Evolutionary conservation across 2,113 vertebrate genomes (phyloP).

Genomic region (Oncorhynchus kisutch): DNA sequence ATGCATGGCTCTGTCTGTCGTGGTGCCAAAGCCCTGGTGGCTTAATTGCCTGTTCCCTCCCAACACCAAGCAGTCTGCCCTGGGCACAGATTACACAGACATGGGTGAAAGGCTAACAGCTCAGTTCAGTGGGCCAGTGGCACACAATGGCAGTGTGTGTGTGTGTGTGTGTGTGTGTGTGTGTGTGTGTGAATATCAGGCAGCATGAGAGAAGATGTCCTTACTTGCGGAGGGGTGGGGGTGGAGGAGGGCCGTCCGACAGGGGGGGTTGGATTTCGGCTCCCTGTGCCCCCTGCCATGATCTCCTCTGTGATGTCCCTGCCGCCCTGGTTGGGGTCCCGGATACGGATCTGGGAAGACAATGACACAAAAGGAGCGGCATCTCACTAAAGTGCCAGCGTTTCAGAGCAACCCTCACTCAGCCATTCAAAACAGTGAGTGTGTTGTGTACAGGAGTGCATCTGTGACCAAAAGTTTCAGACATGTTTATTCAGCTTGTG

Average conservation of each 20-base stretch:
- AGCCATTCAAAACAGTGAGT: background rate
- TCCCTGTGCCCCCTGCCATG: slow-evolving; percentile 91
- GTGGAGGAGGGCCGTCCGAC: slow-evolving; percentile 84
- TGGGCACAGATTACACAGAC: background rate
- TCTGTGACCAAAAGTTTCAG: background rate
- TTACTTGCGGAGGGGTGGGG: slow-evolving; percentile 93
- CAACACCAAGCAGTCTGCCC: too few relatives aligned
- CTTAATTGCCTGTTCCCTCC: too few relatives aligned
- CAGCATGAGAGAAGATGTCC: background rate
- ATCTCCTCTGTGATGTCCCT: slow-evolving; percentile 98
- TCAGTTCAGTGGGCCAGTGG: background rate
- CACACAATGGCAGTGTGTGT: background rate
- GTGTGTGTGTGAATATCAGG: background rate
- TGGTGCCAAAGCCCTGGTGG: too few relatives aligned
- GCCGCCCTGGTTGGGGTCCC: slow-evolving; percentile 97
- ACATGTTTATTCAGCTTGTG: background rate
- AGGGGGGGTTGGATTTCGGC: slow-evolving; percentile 93
- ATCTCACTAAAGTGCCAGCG: slow-evolving; percentile 57
- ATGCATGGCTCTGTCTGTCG: background rate
- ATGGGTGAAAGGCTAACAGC: background rate
- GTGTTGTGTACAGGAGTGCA: background rate
- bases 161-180: background rate
- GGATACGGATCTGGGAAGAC: slow-evolving; percentile 89
- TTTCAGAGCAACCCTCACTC: slow-evolving; percentile 3
- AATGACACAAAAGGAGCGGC: slow-evolving; percentile 53